phyloP scores from a whole-genome alignment of 2,888 invertebrate species.

The Clanis bilineata region DNA sequence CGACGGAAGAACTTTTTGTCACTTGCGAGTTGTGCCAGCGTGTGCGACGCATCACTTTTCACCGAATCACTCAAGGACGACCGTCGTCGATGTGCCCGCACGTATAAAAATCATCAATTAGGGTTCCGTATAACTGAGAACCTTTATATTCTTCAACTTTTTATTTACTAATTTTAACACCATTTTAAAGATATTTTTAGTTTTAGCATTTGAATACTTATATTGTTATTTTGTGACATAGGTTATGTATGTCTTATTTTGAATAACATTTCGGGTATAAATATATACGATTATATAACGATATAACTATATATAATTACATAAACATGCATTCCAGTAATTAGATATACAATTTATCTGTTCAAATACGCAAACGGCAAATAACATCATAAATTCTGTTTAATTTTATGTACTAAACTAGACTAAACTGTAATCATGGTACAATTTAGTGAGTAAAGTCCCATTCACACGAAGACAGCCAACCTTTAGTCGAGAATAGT shows the following conservation, averaged over 20 bases:
- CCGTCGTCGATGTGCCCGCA: not conserved
- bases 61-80: conserved; percentile 18
- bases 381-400: not conserved
- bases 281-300: not conserved
- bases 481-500: too few species aligned
- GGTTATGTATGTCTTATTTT: too few species aligned
- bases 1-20: conserved; percentile 15
- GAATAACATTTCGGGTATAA: too few species aligned
- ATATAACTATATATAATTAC: not conserved
- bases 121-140: not conserved
- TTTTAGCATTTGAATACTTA: too few species aligned
- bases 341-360: not conserved
- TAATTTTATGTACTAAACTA: not conserved
- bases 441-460: not conserved
- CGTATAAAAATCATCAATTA: not conserved
- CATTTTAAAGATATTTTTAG: not conserved
- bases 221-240: too few species aligned
- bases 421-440: not conserved
- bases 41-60: conserved; percentile 16
- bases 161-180: conserved; percentile 17
- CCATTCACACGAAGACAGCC: too few species aligned
- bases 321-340: too few species aligned
- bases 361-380: not conserved
- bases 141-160: not conserved
- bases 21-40: too few species aligned